phyloP scores from a whole-genome alignment of 2,113 vertebrate genomes.

The Myocastor coypus region DNA sequence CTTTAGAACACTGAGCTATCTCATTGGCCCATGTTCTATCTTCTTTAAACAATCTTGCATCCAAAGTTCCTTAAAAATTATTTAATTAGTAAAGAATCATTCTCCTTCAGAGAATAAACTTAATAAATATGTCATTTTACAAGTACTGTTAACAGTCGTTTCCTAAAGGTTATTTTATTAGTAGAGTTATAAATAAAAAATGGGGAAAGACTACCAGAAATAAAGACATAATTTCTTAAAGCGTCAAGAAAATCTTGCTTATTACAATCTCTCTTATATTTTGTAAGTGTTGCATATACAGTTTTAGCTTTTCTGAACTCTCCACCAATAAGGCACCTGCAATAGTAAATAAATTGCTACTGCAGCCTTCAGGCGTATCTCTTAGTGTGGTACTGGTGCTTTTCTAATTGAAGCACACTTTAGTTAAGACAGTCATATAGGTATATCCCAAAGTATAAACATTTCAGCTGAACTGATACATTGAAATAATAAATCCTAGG shows the following conservation, averaged over 20 bases:
- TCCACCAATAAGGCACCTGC: slow-evolving; percentile 85
- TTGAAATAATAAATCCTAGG: slow-evolving; percentile 55
- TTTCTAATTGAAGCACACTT: slow-evolving; percentile 74
- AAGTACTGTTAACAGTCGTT: slow-evolving; percentile 66
- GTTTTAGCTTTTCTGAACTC: slow-evolving; percentile 80
- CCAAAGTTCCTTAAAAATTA: slow-evolving; percentile 72
- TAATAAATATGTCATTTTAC: slow-evolving; percentile 71
- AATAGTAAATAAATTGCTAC: slow-evolving; percentile 69
- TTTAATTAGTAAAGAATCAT: slow-evolving; percentile 75
- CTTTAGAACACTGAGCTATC: too few species aligned
- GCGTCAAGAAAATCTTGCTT: slow-evolving; percentile 75
- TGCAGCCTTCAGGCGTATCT: slow-evolving; percentile 70
- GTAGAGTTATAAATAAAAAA: slow-evolving; percentile 79
- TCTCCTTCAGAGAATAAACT: slow-evolving; percentile 72
- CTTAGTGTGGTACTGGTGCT: slow-evolving; percentile 64
- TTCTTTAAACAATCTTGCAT: slow-evolving; percentile 59
- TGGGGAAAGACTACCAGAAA: slow-evolving; percentile 61
- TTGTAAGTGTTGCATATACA: slow-evolving; percentile 85
- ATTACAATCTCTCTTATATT: slow-evolving; percentile 75
- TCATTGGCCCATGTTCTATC: neutral
- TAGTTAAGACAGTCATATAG: slow-evolving; percentile 61
- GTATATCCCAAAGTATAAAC: slow-evolving; percentile 64
- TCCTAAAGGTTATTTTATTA: slow-evolving; percentile 72
- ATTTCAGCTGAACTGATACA: slow-evolving; percentile 24
- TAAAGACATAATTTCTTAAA: slow-evolving; percentile 75